Base-by-base conservation (phyloP, 2,888 invertebrate genomes). In the Sipha maydis region DNA sequence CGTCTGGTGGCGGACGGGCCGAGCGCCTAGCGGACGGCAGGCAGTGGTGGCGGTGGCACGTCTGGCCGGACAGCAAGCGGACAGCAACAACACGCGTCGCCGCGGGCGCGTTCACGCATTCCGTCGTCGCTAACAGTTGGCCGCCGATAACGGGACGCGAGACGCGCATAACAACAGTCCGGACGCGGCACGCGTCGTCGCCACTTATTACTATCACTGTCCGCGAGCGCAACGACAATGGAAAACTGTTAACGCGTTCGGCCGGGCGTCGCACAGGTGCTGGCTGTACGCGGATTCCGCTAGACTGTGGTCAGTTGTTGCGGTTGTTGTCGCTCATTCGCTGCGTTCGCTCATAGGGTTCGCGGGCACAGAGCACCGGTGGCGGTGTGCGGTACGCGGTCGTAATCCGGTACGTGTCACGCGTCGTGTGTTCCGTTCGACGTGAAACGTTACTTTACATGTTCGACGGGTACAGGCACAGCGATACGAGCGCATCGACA, bases 41-140 rank as follows among this genome's bases (percentile, higher is more conserved):
- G 28, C 69, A 28, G 11, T 28, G 69, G 28, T 69, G 28, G 14
- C 28, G 41, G 41, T 1, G 41, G 41, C 41, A 41, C 41, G 41
- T 41, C 19, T 21, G 78, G 56, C 31, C 54, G 54, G 71, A 54
- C 17, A 54, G 48, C 48, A 14, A 21, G 1, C 11, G 80, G 28
- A 21, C 3, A n/a, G 80, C 17, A 7, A 25, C 56, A 25, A 25
- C 14, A 5, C 0, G 38, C 19, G 41, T 41, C 19, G 80, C 38
- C 28, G n/a, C 31, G 34, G 34, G 48, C 8, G 21, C 83, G 83
- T 71, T 54, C 31, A 17, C 69, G 83, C 83, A 71, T 83, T 54
- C 71, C 83, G 83, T 71, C 83, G 48, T 31, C 21, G 28, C 25
- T 7, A 83, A 71, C 83, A 48, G 83, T 83, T 71, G 61, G 61